Evolutionary conservation across 2,888 invertebrate species (phyloP).

Genomic region (Torymus texanus): DNA sequence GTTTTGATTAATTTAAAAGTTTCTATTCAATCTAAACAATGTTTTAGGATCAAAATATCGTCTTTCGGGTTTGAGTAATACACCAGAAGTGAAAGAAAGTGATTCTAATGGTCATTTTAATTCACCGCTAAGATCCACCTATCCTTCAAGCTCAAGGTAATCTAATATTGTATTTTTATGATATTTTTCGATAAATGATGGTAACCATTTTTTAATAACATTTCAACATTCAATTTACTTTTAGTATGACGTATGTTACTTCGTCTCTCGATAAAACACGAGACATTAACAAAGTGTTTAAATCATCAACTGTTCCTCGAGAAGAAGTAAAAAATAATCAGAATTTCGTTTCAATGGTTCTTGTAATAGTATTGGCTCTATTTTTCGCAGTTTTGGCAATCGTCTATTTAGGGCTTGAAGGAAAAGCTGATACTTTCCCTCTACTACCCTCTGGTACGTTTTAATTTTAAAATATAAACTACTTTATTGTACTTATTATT

Average conservation of each 20-base stretch:
- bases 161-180: constrained; percentile 37
- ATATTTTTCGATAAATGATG: constrained; percentile 5
- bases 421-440: constrained; percentile 70
- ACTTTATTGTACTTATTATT: constrained; percentile 56
- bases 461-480: constrained; percentile 15
- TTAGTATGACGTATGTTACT: constrained; percentile 63
- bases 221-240: constrained; percentile 1
- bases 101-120: constrained; percentile 73
- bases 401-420: constrained; percentile 74
- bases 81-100: constrained; percentile 68
- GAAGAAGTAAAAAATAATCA: constrained; percentile 71
- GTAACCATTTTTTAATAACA: too few relatives aligned
- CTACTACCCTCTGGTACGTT: constrained; percentile 70
- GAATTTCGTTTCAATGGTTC: constrained; percentile 73
- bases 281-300: constrained; percentile 52
- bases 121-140: constrained; percentile 65
- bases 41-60: constrained; percentile 63
- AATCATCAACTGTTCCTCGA: constrained; percentile 41
- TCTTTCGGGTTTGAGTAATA: constrained; percentile 55
- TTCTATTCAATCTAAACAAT: not conserved
- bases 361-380: constrained; percentile 71
- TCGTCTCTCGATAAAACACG: constrained; percentile 66
- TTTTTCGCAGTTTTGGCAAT: constrained; percentile 74
- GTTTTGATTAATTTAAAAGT: too few relatives aligned
- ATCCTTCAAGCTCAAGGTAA: constrained; percentile 68